phyloP scores from a whole-genome alignment of 2,888 invertebrate species.

The Imbricaverruca yamaguchii region DNA sequence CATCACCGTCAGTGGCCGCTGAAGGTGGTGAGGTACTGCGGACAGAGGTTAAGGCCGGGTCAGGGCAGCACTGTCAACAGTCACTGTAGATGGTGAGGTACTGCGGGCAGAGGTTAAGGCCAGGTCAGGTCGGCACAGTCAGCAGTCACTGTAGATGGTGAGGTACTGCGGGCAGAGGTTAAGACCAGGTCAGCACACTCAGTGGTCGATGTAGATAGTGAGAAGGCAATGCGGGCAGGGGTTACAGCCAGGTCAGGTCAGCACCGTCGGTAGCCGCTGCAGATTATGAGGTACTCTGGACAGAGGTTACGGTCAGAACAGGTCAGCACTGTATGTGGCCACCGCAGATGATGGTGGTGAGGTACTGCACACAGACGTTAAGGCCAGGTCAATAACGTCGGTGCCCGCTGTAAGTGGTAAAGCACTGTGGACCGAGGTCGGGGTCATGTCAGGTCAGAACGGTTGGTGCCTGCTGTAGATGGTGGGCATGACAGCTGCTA shows the following conservation, averaged over 20 bases:
- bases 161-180: no score
- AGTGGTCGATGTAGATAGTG: slow-evolving; percentile 67
- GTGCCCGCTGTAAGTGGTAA: not conserved
- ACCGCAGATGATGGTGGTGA: no score
- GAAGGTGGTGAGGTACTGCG: slow-evolving; percentile 65
- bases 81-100: slow-evolving; percentile 64
- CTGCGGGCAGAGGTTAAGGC: slow-evolving; percentile 44
- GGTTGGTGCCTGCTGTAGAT: no score
- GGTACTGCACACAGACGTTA: not conserved
- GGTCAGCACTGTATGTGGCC: no score
- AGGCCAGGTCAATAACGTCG: not conserved
- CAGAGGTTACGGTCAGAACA: no score
- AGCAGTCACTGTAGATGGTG: slow-evolving; percentile 69
- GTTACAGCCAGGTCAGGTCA: slow-evolving; percentile 57
- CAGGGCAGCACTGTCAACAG: slow-evolving; percentile 76
- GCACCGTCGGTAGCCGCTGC: slow-evolving; percentile 67
- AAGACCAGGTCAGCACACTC: no score
- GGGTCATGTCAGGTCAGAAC: no score
- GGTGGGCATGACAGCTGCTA: no score
- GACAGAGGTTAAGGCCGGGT: slow-evolving; percentile 40
- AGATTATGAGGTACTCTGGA: slow-evolving; percentile 45
- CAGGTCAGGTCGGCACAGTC: slow-evolving; percentile 69
- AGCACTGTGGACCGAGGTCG: not conserved
- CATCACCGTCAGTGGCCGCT: slow-evolving; percentile 67
- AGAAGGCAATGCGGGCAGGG: slow-evolving; percentile 54